A percentile compares a stretch with the other conserved stretches of the same genome.
These are phyloP conservation scores for Eueides isabella DNA, from an alignment of 1,140 invertebrate genomes.

Conservation along the genomic window DNA sequence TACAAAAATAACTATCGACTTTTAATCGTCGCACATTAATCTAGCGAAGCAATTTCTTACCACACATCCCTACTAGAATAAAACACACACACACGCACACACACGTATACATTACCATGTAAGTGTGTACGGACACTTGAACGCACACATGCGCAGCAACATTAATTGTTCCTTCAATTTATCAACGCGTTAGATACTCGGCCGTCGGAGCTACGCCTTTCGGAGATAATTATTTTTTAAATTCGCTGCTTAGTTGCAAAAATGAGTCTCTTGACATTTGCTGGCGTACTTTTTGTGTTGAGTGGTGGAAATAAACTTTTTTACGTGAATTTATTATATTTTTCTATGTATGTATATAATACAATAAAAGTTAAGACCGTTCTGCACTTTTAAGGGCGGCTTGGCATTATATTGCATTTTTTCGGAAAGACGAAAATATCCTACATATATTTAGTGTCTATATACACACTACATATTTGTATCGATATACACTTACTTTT, in stretches of 20 bases:
- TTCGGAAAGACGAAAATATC: no score
- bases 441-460: no score
- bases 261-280: conserved; percentile 32
- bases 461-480: no score
- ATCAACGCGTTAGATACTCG: conserved; percentile 59
- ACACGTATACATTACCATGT: conserved; percentile 12
- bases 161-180: conserved; percentile 72
- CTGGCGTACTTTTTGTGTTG: neutral
- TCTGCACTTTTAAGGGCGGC: no score
- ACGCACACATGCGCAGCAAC: conserved; percentile 48
- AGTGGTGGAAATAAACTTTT: neutral
- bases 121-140: conserved; percentile 40
- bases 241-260: conserved; percentile 52
- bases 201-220: conserved; percentile 50
- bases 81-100: conserved; percentile 45
- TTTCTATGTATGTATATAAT: neutral
- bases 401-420: no score
- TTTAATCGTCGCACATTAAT: conserved; percentile 32
- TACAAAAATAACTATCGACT: neutral
- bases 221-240: conserved; percentile 61
- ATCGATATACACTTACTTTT: no score
- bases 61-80: conserved; percentile 36
- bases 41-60: conserved; percentile 41
- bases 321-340: neutral
- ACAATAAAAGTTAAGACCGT: no score